These are phyloP conservation scores for Athrips mouffetella DNA, from an alignment of 2,888 invertebrate genomes.

Conservation along the genomic window DNA sequence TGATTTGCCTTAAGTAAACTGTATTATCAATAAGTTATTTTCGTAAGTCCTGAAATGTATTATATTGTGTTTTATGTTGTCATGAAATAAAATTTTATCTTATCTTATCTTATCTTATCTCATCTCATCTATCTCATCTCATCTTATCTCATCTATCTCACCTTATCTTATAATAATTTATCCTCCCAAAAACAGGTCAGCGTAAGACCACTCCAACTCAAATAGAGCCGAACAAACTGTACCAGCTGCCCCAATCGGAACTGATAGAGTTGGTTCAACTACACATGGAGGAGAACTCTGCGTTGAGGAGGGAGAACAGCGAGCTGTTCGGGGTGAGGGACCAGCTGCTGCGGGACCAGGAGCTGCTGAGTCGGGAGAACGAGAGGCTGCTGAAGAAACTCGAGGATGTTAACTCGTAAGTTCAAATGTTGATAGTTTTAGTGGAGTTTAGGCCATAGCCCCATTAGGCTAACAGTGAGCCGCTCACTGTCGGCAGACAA, in stretches of 20 bases:
- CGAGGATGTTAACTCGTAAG: constrained; percentile 92
- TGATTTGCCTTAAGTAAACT: too few species aligned
- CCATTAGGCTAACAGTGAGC: not conserved
- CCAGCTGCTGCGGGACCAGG: constrained; percentile 91
- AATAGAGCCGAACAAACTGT: constrained; percentile 84
- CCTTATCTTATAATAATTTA: too few species aligned
- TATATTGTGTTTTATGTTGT: too few species aligned
- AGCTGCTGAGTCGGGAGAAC: constrained; percentile 93
- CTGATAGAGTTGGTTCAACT: constrained; percentile 90
- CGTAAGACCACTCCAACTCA: constrained; percentile 75
- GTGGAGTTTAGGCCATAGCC: not conserved
- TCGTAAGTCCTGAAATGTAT: too few species aligned
- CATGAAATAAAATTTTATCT: too few species aligned
- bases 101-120: too few species aligned
- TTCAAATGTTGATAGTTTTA: constrained; percentile 27
- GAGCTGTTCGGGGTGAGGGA: constrained; percentile 90
- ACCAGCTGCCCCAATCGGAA: constrained; percentile 86
- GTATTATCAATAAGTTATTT: too few species aligned
- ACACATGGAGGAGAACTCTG: constrained; percentile 90
- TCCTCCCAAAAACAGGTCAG: constrained; percentile 40
- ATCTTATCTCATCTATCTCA: too few species aligned
- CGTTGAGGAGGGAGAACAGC: constrained; percentile 88
- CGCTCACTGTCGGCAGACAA: too few species aligned
- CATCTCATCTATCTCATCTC: too few species aligned
- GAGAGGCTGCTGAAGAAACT: constrained; percentile 91